Conservation (phyloP, 1,140 invertebrate species). For the Agrilus planipennis region DNA sequence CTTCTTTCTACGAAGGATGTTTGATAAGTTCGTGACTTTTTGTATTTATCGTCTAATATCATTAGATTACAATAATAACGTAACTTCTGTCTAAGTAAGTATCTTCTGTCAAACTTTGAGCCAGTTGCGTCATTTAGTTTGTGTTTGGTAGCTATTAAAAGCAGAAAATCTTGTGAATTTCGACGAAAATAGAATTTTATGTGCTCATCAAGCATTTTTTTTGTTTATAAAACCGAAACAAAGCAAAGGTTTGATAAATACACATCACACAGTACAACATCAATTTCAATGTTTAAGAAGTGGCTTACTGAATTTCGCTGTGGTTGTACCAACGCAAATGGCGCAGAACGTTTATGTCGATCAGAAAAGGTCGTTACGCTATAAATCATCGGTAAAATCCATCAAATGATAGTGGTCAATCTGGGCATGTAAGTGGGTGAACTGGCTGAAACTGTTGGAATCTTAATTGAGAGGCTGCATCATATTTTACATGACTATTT, state of each 20-base stretch:
- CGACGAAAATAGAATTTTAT: conserved; percentile 4
- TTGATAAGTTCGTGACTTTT: too few relatives aligned
- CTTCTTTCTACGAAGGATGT: too few relatives aligned
- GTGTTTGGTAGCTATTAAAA: conserved; percentile 6
- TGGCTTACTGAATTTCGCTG: conserved; percentile 25
- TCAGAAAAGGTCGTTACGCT: conserved; percentile 11
- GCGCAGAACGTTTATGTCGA: conserved; percentile 14
- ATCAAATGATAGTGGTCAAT: conserved; percentile 7
- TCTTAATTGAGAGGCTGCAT: not conserved
- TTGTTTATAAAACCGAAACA: conserved; percentile 3
- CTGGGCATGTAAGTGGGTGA: not conserved
- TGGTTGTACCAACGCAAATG: conserved; percentile 18
- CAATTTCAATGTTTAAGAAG: conserved; percentile 14
- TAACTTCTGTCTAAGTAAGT: too few relatives aligned
- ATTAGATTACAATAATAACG: too few relatives aligned
- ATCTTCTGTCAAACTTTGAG: conserved; percentile 6
- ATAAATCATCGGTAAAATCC: not conserved
- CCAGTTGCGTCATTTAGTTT: too few relatives aligned
- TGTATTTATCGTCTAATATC: too few relatives aligned
- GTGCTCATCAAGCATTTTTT: conserved; percentile 4
- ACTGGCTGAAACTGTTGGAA: not conserved
- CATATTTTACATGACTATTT: conserved; percentile 5
- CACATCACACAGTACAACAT: conserved; percentile 14
- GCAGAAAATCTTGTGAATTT: not conserved
- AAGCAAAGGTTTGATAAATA: conserved; percentile 6